phyloP scores from a whole-genome alignment of 2,113 vertebrate genomes.

The Marmota monax region DNA sequence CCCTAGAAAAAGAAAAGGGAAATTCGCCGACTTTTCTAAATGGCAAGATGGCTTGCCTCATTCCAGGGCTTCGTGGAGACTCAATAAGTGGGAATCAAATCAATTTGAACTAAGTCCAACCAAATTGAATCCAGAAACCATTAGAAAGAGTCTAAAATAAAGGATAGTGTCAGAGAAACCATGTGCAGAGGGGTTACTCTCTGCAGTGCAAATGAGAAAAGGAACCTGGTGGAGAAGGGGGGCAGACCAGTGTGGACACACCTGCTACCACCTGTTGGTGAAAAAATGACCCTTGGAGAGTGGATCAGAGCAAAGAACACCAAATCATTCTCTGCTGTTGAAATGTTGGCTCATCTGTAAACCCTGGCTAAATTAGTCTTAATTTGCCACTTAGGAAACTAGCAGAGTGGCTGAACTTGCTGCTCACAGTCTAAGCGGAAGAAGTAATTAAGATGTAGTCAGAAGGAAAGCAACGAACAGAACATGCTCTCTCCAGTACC shows the following conservation, averaged over 20 bases:
- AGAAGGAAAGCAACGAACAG: constrained; percentile 66
- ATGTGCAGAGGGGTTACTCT: neutral
- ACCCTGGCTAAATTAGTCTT: constrained; percentile 78
- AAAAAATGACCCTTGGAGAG: neutral
- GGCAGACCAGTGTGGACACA: neutral
- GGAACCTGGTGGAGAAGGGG: neutral
- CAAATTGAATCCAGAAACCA: constrained; percentile 58
- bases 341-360: constrained; percentile 64
- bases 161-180: neutral
- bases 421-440: constrained; percentile 75
- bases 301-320: constrained; percentile 8
- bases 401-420: constrained; percentile 76
- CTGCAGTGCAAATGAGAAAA: too few species aligned
- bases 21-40: constrained; percentile 47
- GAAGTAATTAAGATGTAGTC: constrained; percentile 82
- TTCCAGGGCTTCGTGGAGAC: constrained; percentile 14
- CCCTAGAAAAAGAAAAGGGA: neutral
- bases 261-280: neutral
- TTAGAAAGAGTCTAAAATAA: constrained; percentile 45
- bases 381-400: constrained; percentile 82
- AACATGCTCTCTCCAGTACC: constrained; percentile 65
- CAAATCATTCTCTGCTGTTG: neutral
- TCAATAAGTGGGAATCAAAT: constrained; percentile 54
- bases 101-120: constrained; percentile 64
- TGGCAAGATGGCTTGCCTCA: constrained; percentile 27